Conservation (phyloP, 2,797 vertebrate species). For the Spinibarbus caldwelli region DNA sequence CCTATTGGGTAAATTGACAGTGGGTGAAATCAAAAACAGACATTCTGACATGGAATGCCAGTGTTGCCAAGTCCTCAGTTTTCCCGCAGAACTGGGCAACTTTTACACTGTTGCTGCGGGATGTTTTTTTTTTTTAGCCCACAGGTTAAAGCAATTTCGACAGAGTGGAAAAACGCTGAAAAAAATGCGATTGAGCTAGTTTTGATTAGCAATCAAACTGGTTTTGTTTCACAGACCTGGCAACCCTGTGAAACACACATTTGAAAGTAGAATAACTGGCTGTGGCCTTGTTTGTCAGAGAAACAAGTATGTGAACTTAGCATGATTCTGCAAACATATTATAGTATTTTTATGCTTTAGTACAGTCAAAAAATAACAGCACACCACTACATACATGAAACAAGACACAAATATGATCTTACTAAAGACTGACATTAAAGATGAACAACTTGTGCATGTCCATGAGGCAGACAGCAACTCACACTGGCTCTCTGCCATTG, state of each 20-base stretch:
- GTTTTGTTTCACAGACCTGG: neutral
- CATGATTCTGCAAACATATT: neutral
- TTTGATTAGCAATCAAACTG: neutral
- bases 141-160: neutral
- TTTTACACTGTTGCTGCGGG: neutral
- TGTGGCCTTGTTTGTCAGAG: neutral
- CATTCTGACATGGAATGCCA: too few relatives aligned
- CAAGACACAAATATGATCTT: constrained; percentile 64
- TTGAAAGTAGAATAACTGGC: neutral
- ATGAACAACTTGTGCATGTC: constrained; percentile 77
- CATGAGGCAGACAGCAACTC: constrained; percentile 70
- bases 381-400: constrained; percentile 14
- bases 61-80: neutral
- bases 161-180: neutral
- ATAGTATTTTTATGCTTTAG: neutral
- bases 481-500: constrained; percentile 79
- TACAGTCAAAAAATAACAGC: neutral
- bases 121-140: too few relatives aligned
- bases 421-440: constrained; percentile 76
- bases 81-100: neutral
- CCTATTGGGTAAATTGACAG: neutral
- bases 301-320: neutral
- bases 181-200: neutral
- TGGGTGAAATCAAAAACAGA: neutral
- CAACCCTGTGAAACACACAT: neutral